Conservation (phyloP, 2,888 invertebrate genomes). For the Pyrocoelia pectoralis region DNA sequence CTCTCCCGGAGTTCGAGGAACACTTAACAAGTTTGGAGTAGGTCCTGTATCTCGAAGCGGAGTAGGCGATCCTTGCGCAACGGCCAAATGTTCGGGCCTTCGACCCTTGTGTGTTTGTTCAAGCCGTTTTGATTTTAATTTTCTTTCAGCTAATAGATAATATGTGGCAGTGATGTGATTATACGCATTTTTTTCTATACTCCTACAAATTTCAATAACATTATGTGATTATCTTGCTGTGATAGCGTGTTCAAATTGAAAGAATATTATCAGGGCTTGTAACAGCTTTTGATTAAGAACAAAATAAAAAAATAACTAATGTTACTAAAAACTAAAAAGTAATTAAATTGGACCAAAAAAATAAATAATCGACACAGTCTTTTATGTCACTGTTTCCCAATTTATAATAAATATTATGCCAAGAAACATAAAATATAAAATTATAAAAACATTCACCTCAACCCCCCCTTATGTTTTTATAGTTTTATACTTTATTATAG, state of each 20-base stretch:
- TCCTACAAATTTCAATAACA: conserved; percentile 72
- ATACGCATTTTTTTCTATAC: conserved; percentile 94
- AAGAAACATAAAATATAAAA: too few species aligned
- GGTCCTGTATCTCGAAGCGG: conserved; percentile 46
- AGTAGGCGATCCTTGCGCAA: conserved; percentile 49
- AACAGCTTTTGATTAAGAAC: conserved; percentile 11
- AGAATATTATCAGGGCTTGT: too few species aligned
- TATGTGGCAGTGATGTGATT: conserved; percentile 99
- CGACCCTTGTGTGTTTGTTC: conserved; percentile 63
- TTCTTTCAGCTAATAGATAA: conserved; percentile 93
- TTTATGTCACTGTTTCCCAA: too few species aligned
- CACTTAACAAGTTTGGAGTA: conserved; percentile 62
- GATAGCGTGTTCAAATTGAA: too few species aligned
- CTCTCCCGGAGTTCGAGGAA: conserved; percentile 75
- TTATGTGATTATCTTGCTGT: too few species aligned
- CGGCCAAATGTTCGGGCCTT: conserved; percentile 58
- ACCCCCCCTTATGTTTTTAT: too few species aligned
- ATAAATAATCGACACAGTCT: too few species aligned
- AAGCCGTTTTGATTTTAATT: conserved; percentile 80
- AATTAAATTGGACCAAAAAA: conserved; percentile 1
- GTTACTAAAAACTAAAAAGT: conserved; percentile 6
- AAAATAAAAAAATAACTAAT: conserved; percentile 16
- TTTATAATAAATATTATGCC: too few species aligned
- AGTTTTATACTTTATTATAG: too few species aligned
- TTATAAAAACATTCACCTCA: too few species aligned